Evolutionary conservation across 2,797 vertebrate genomes (phyloP), one percentile per base, ranked within the genome.

Genomic region (Mycteria americana): DNA sequence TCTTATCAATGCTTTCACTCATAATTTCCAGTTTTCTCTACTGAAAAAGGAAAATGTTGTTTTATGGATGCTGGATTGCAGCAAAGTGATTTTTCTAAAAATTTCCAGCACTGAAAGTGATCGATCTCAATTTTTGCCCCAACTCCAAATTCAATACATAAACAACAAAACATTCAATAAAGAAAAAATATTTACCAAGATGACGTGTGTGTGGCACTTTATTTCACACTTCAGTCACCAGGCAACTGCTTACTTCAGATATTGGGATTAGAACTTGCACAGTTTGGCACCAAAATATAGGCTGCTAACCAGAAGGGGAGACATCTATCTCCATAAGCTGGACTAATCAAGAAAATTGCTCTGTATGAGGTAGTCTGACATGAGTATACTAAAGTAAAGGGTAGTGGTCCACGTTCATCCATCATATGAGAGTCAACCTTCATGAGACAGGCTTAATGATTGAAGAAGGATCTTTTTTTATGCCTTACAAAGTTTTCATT

Each of bases 341-440:
- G 57, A 69, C 65, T 94, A 91, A 68, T 78, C 62, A 65, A 92
- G 64, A 85, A 76, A 95, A 76, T 51, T 77, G 41, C 46, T 65
- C 54, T 68, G 18, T 91, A 59, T 60, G 62, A 85, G 45, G 31
- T 59, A 59, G 41, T 67, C 69, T 94, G 93, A 94, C 89, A 94
- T 46, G 75, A 60, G 33, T 84, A 22, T 91, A 89, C 83, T 92
- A 74, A 85, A 93, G 46, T 62, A 95, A 95, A 95, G 65, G 75
- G 77, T 95, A 95, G 87, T 59, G 50, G 78, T 93, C 80, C 75
- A 59, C 9, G 3, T 96, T 92, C 83, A 96, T 95, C 65, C 43
- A 75, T 95, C 88, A 93, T 28, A 57, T 73, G 94, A 97, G 96
- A 94, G 85, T 90, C 95, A 95, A 25, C 37, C 50, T 94, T 91